A percentile compares a stretch with the other conserved stretches of the same genome.
Conservation (phyloP, 2,797 vertebrate species). For the Catharus ustulatus region DNA sequence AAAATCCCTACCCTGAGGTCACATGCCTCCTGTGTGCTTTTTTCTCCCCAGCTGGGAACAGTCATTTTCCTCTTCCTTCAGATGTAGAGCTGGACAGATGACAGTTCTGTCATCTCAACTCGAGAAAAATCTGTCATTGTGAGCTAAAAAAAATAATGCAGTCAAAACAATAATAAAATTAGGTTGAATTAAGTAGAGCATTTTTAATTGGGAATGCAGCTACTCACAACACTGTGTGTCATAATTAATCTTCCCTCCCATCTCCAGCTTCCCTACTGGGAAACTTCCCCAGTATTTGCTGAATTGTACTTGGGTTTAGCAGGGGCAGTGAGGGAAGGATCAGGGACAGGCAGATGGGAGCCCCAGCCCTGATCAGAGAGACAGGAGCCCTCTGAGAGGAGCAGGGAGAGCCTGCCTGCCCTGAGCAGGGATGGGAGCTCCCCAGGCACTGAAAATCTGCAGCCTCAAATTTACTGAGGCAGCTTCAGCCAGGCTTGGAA, state of each 20-base stretch:
- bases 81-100: constrained; percentile 20
- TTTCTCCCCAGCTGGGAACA: background rate
- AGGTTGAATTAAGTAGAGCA: background rate
- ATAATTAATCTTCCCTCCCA: background rate
- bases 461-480: background rate
- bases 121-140: background rate
- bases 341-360: accelerated
- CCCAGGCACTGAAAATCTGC: background rate
- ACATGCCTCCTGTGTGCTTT: constrained; percentile 1
- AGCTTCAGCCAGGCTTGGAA: background rate
- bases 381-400: background rate
- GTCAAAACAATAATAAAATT: background rate
- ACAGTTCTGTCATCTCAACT: constrained; percentile 8
- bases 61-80: background rate
- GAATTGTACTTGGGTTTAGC: background rate
- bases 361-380: background rate
- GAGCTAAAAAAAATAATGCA: background rate
- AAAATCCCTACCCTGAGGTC: background rate
- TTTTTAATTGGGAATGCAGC: background rate
- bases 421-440: accelerated
- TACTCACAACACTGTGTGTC: background rate
- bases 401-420: background rate
- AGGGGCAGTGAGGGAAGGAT: background rate
- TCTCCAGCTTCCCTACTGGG: background rate
- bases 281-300: background rate